Percentiles rank a stretch among this genome's conserved stretches.
phyloP scores from a whole-genome alignment of 2,888 invertebrate species.

The Synanthedon formicaeformis region DNA sequence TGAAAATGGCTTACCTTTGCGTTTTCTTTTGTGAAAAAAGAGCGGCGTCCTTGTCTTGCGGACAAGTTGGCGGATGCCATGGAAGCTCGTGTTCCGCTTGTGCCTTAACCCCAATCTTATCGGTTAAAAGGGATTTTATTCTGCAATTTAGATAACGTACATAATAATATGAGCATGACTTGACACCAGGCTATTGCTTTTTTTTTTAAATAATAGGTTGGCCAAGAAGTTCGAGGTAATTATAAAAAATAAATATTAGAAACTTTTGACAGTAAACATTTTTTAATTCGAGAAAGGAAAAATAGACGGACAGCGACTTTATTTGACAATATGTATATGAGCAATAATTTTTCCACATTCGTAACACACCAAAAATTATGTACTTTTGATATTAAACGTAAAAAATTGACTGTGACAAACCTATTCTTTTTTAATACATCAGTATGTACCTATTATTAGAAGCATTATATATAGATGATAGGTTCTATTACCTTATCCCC shows the following conservation, averaged over 20 bases:
- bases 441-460: neutral
- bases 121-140: slow-evolving; percentile 65
- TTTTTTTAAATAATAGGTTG: too few species aligned
- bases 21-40: slow-evolving; percentile 33
- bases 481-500: slow-evolving; percentile 74
- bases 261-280: too few species aligned
- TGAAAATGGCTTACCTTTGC: slow-evolving; percentile 26
- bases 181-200: neutral
- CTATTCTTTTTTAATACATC: neutral
- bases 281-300: too few species aligned
- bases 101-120: slow-evolving; percentile 72
- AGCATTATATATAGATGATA: neutral
- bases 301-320: too few species aligned
- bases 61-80: slow-evolving; percentile 82
- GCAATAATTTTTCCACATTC: too few species aligned
- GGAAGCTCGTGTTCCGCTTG: slow-evolving; percentile 77
- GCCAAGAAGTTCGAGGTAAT: too few species aligned
- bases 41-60: slow-evolving; percentile 35
- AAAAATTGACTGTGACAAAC: too few species aligned
- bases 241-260: too few species aligned
- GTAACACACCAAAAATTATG: too few species aligned
- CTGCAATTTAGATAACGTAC: slow-evolving; percentile 28
- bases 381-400: too few species aligned
- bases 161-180: neutral
- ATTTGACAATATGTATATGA: too few species aligned